Evolutionary conservation across 2,888 invertebrate species (phyloP).

Genomic region (Coecobrya sp.): DNA sequence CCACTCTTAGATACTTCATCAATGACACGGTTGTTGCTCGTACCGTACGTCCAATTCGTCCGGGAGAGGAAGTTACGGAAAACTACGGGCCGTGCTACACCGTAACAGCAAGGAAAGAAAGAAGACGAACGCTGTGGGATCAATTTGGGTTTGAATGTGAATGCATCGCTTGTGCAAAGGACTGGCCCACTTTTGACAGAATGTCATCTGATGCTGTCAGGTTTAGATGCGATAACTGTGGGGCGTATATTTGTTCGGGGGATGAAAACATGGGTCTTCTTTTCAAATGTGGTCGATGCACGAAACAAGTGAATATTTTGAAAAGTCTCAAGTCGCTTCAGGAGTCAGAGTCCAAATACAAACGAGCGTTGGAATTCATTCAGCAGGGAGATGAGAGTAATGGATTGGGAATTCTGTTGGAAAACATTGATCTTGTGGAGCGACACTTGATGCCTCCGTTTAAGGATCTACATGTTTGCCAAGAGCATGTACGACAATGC

Average conservation of each 20-base stretch:
- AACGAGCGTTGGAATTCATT: slow-evolving; percentile 84
- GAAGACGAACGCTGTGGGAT: slow-evolving; percentile 90
- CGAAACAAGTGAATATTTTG: slow-evolving; percentile 83
- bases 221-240: slow-evolving; percentile 85
- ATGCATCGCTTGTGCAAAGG: slow-evolving; percentile 92
- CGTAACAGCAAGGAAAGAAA: slow-evolving; percentile 89
- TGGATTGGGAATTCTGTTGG: slow-evolving; percentile 84
- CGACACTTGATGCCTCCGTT: slow-evolving; percentile 91
- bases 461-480: slow-evolving; percentile 92
- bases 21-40: slow-evolving; percentile 92
- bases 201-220: slow-evolving; percentile 88
- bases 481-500: slow-evolving; percentile 92
- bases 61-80: slow-evolving; percentile 92
- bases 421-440: slow-evolving; percentile 85
- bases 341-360: slow-evolving; percentile 84
- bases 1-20: slow-evolving; percentile 90
- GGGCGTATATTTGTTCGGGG: slow-evolving; percentile 79
- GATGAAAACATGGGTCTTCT: slow-evolving; percentile 83
- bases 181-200: slow-evolving; percentile 92
- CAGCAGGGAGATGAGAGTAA: slow-evolving; percentile 87
- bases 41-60: slow-evolving; percentile 90
- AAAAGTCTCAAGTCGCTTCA: slow-evolving; percentile 85
- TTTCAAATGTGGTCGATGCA: slow-evolving; percentile 83
- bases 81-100: slow-evolving; percentile 95
- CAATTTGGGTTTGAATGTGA: slow-evolving; percentile 91